Evolutionary conservation across 2,797 vertebrate species (phyloP).

Genomic region (Anas acuta): DNA sequence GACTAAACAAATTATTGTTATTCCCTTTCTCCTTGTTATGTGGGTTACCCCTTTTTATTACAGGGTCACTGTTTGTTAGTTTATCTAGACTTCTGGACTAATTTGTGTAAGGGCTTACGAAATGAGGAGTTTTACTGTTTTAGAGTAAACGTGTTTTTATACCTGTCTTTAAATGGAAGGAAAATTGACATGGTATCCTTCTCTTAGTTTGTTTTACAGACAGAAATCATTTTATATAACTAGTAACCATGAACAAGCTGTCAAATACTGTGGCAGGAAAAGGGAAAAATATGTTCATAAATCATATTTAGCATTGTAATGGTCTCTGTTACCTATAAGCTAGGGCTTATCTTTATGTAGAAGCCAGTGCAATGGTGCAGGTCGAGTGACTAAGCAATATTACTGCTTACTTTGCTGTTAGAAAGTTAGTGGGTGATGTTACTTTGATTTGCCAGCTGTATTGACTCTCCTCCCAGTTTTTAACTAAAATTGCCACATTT

Average conservation of each 20-base stretch:
- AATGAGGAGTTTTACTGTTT: not conserved
- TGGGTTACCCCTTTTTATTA: not conserved
- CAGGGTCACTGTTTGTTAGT: not conserved
- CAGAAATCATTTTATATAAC: not conserved
- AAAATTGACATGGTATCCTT: not conserved
- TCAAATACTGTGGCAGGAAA: not conserved
- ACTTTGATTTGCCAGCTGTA: not conserved
- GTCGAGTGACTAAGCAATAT: not conserved
- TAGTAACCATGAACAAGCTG: not conserved
- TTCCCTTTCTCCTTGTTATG: not conserved
- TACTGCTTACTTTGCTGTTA: not conserved
- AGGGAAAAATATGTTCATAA: not conserved
- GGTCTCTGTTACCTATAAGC: not conserved
- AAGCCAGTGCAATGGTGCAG: not conserved
- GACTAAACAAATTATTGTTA: not conserved
- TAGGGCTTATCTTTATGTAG: not conserved
- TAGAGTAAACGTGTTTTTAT: not conserved
- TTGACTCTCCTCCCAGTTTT: not conserved
- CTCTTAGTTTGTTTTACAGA: not conserved
- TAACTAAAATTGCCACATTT: not conserved
- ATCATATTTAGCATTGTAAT: not conserved
- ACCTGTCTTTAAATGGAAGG: not conserved
- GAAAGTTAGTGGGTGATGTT: not conserved
- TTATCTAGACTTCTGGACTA: not conserved
- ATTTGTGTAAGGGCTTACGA: rapidly evolving